Percentiles rank a stretch among this genome's conserved stretches.
Evolutionary conservation across 2,113 vertebrate species (phyloP).

Genomic region (Mastomys natalensis): DNA sequence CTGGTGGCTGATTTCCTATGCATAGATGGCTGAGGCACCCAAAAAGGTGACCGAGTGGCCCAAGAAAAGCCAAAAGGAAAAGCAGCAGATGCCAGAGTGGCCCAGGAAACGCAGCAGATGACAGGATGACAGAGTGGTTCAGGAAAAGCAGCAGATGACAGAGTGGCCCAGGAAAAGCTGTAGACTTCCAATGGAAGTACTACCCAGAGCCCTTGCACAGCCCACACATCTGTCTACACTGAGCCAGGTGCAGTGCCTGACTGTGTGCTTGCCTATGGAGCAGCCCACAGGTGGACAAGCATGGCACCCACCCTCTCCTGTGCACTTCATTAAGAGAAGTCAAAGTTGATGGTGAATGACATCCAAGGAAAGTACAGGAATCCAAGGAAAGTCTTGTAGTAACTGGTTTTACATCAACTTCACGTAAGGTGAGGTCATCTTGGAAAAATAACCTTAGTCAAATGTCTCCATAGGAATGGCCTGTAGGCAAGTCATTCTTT

Average conservation of each 20-base stretch:
- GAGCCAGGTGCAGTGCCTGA: not conserved
- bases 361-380: not conserved
- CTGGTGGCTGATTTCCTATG: not conserved
- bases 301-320: too few relatives aligned
- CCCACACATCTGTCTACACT: not conserved
- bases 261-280: not conserved
- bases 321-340: too few relatives aligned
- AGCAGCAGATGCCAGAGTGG: not conserved
- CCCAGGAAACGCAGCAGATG: not conserved
- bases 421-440: not conserved
- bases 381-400: not conserved
- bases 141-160: not conserved
- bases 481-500: not conserved
- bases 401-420: not conserved
- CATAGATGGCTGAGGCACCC: too few relatives aligned
- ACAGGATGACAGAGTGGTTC: not conserved
- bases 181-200: not conserved
- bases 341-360: not conserved
- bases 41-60: not conserved
- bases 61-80: not conserved
- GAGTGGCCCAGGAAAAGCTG: not conserved
- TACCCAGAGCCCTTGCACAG: not conserved
- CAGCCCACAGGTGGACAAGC: not conserved
- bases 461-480: not conserved
- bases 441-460: not conserved